These are phyloP conservation scores for Stegastes partitus DNA, from an alignment of 2,113 vertebrate species.

Conservation along the genomic window DNA sequence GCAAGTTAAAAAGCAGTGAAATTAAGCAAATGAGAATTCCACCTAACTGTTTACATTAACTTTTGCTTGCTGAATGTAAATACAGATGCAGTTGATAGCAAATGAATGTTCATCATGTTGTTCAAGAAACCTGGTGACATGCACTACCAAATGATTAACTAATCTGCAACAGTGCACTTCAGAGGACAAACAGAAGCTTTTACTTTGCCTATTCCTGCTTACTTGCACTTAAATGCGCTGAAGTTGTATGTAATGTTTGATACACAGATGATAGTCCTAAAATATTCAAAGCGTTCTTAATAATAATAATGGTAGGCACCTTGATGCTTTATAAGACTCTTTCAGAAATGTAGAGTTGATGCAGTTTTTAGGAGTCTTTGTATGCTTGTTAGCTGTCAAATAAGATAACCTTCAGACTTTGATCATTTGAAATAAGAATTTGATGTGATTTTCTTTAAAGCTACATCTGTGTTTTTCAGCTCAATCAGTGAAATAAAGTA, in stretches of 20 bases:
- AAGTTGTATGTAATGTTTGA: conserved; percentile 1
- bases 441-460: too few species aligned
- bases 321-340: too few species aligned
- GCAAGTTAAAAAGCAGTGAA: conserved; percentile 18
- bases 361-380: neutral
- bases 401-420: neutral
- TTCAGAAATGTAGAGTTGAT: neutral
- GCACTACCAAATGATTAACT: conserved; percentile 33
- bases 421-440: neutral
- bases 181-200: conserved; percentile 33
- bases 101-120: conserved; percentile 14
- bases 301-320: too few species aligned
- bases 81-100: conserved; percentile 4
- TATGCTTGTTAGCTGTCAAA: neutral
- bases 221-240: conserved; percentile 4
- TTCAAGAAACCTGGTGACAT: conserved; percentile 15
- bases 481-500: neutral
- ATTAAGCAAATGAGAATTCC: conserved; percentile 30
- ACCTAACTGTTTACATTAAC: conserved; percentile 3
- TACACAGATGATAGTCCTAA: neutral
- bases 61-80: conserved; percentile 1
- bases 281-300: neutral
- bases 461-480: neutral
- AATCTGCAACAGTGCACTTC: conserved; percentile 17
- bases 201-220: conserved; percentile 9